These are phyloP conservation scores for Oxyscelio sp. DNA, from an alignment of 2,888 invertebrate species.

Conservation along the genomic window DNA sequence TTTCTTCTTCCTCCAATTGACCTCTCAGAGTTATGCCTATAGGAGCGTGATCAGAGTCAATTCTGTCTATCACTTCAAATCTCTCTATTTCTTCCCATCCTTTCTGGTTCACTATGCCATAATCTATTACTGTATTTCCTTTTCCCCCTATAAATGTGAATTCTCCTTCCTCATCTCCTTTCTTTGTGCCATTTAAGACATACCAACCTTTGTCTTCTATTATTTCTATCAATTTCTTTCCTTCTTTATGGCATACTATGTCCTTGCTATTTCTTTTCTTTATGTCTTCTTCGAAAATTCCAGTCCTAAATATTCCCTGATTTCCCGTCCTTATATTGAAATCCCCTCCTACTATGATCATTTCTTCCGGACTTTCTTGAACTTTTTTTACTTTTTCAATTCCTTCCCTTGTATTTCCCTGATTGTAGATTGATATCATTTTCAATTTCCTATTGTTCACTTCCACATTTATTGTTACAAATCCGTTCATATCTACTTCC, in stretches of 20 bases:
- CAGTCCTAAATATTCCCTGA: background rate
- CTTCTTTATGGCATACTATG: conserved; percentile 3
- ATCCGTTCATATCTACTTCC: background rate
- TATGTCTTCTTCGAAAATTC: background rate
- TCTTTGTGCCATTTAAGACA: background rate
- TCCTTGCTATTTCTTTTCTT: conserved; percentile 20
- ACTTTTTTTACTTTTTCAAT: background rate
- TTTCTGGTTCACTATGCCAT: background rate
- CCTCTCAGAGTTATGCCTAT: background rate
- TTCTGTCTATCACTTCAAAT: conserved; percentile 9
- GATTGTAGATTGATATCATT: background rate
- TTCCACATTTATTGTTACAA: background rate
- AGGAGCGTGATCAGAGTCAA: conserved; percentile 38
- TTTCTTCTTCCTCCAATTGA: background rate
- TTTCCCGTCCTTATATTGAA: conserved; percentile 12
- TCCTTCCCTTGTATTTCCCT: background rate
- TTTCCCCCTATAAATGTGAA: background rate
- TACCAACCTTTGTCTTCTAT: background rate
- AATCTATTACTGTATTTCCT: conserved; percentile 1
- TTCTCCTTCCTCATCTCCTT: background rate
- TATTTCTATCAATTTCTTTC: background rate
- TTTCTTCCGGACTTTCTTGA: background rate
- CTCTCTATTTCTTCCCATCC: conserved; percentile 21
- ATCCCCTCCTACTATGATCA: conserved; percentile 9
- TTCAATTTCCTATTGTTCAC: background rate